Base-by-base conservation (phyloP, 2,113 vertebrate genomes). In the Ictidomys tridecemlineatus region DNA sequence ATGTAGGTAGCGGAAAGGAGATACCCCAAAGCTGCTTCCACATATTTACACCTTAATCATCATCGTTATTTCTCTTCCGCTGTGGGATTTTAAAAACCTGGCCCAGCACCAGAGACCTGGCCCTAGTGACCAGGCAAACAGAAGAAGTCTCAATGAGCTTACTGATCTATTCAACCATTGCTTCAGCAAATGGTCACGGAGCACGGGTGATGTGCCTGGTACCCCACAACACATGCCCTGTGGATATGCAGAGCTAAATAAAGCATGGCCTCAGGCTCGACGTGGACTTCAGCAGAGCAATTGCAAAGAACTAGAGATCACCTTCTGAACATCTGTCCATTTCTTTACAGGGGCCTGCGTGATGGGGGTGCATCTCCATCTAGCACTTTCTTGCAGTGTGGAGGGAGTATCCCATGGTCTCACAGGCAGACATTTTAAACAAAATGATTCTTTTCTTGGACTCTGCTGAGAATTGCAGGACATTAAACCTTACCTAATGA, bases 101-200 rank as follows among this genome's bases (percentile, higher is more conserved):
- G 39, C 12, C 8, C 3, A 32, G 16, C 4, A 10, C 13, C 13
- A 17, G 3, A 37, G 6, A 8, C 24, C 16, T 10, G n/a, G 30
- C 10, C 4, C 63, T 32, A 14, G 0, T 72, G 53, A 24, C 14
- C 42, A 65, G 63, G 72, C 24, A 30, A 28, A 69, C 16, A 26
- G 2, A 72, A 85, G 34, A 78, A 37, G 42, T 9, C 12, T 14
- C 14, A 20, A 22, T 51, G 42, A 76, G 73, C 1, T 22, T 30
- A 32, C 5, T 58, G 11, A 73, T 67, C 67, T 85, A 39, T 1
- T 74, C 9, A 79, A 7, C 51, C 51, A 51, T 14, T n/a, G 20
- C 30, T 63, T 72, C 5, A 22, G n/a, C 39, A 56, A 63, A 51
- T 7, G 42, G 17, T 30, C 4, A 48, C 28, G 39, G 42, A 85